These are phyloP conservation scores for Python bivittatus DNA, from an alignment of 2,113 vertebrate genomes.

Conservation along the genomic window DNA sequence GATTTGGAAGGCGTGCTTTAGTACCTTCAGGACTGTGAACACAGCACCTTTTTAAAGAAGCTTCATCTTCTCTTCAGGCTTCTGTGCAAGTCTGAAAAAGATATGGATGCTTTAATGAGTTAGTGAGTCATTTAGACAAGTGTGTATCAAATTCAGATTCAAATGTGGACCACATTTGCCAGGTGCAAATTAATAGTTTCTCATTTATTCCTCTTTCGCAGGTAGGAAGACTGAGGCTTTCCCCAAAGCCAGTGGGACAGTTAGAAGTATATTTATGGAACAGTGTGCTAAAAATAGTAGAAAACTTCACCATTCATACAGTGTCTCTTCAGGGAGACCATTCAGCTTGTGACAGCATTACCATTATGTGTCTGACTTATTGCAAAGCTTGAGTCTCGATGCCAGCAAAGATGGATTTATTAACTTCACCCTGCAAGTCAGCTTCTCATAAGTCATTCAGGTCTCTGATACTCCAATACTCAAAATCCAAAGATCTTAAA, in stretches of 20 bases:
- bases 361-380: conserved; percentile 54
- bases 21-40: neutral
- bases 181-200: neutral
- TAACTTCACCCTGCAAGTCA: conserved; percentile 29
- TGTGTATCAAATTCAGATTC: neutral
- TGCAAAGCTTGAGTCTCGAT: conserved; percentile 44
- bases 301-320: conserved; percentile 44
- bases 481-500: conserved; percentile 43
- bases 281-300: too few species aligned
- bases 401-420: conserved; percentile 46
- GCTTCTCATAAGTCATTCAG: conserved; percentile 54
- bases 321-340: conserved; percentile 54
- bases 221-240: neutral
- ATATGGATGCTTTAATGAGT: neutral
- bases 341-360: conserved; percentile 57
- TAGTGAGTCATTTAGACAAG: neutral
- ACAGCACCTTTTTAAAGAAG: neutral
- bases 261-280: neutral
- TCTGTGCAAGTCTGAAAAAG: neutral
- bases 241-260: neutral
- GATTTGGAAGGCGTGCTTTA: neutral
- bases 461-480: conserved; percentile 36
- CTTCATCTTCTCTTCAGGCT: neutral
- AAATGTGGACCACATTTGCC: neutral
- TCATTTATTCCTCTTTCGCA: neutral